Conservation (phyloP, 2,113 vertebrate genomes). For the Nyctibius bracteatus region DNA sequence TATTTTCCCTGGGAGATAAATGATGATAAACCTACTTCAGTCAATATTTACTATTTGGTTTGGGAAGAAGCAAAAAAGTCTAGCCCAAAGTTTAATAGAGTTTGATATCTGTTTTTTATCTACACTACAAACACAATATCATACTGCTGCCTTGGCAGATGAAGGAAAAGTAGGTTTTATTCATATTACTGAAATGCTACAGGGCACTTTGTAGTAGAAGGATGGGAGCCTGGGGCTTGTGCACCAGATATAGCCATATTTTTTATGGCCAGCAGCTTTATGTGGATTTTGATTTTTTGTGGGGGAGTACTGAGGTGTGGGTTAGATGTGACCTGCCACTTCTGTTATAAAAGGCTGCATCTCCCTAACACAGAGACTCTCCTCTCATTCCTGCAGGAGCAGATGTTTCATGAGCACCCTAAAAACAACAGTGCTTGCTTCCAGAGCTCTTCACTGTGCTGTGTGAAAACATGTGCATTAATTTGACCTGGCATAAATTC, state of each 20-base stretch:
- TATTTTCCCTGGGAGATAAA: conserved; percentile 27
- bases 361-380: not conserved
- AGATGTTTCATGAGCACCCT: not conserved
- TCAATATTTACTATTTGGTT: conserved; percentile 41
- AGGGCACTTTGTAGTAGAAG: not conserved
- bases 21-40: conserved; percentile 26
- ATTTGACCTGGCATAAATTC: conserved; percentile 31
- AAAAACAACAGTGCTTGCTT: not conserved
- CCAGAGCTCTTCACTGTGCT: not conserved
- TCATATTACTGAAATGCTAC: not conserved
- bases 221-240: not conserved
- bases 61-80: not conserved
- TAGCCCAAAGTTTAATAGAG: not conserved
- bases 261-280: not conserved
- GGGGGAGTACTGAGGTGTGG: not conserved
- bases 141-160: not conserved
- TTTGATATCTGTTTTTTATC: not conserved
- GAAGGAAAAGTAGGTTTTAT: not conserved
- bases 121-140: not conserved
- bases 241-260: not conserved
- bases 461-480: not conserved
- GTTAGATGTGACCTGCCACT: not conserved
- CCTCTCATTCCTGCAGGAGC: not conserved
- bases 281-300: not conserved
- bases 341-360: not conserved